Evolutionary conservation across 2,888 invertebrate species (phyloP), one percentile per base, ranked within the genome.

Genomic region (Leptopilina drosophilae): DNA sequence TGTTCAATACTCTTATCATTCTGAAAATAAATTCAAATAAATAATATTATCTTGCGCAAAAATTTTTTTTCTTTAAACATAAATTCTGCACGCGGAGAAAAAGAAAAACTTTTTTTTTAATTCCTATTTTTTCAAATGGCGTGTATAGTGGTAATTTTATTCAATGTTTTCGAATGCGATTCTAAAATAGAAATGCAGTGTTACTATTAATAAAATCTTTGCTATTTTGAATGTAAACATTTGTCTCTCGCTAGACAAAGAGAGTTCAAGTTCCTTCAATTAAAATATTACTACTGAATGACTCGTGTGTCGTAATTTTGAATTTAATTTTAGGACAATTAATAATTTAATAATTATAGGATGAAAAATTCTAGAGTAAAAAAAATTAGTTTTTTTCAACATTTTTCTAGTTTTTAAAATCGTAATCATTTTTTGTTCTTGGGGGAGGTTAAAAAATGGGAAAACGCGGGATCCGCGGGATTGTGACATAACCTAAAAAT

Each of bases 211-310:
- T 69, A 69, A 53, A 49, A 69, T 26, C 20, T 8, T 49, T 20
- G 26, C 53, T 69, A 69, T 69, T 69, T 69, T 69, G n/a, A 69
- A 53, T 33, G 53, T 53, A 69, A 69, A 69, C 33, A 69, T 20
- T 15, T 20, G 66, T 69, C 26, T 69, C 26, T 26, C 26, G 7
- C 6, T 20, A 33, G 53, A 69, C 46, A 67, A 20, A 69, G 69
- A 20, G 26, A n/a, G 53, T 69, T 69, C 49, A 49, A 69, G 12
- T 53, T 26, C 53, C 53, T 69, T 69, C 46, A 69, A 69, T 26
- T 69, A 53, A 20, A 69, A 20, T 33, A 69, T 69, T 20, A 20
- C 14, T 20, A 20, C 14, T 67, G 46, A 20, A 4, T 67, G 46
- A 15, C 42, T 66, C 33, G 33, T n/a, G 9, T 65, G 65, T 65